phyloP scores from a whole-genome alignment of 2,113 vertebrate species.

The Pica pica region DNA sequence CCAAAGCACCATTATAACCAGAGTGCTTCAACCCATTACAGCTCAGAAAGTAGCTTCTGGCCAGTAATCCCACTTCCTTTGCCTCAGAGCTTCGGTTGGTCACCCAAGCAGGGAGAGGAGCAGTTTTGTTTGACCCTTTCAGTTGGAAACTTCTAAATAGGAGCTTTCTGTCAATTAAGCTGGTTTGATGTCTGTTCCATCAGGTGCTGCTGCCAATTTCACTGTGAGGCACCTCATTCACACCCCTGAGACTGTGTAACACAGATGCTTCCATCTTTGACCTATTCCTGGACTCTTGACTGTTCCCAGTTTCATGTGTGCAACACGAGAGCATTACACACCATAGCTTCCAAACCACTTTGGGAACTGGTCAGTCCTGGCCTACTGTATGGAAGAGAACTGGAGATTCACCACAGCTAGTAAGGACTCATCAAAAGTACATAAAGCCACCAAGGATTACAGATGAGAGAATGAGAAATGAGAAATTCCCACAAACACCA shows the following conservation, averaged over 20 bases:
- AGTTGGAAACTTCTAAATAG: not conserved
- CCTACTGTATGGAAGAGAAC: not conserved
- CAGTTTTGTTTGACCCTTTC: not conserved
- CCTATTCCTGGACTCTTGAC: not conserved
- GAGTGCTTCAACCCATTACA: not conserved
- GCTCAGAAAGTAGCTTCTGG: not conserved
- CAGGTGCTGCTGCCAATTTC: not conserved
- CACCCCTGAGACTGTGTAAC: not conserved
- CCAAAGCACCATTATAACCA: not conserved
- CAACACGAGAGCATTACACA: not conserved
- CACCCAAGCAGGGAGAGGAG: not conserved
- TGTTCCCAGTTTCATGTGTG: not conserved
- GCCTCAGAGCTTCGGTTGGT: accelerated
- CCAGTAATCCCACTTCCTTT: not conserved
- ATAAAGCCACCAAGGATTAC: not conserved
- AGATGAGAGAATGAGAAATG: too few species aligned
- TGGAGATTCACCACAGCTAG: not conserved
- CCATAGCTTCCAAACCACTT: not conserved
- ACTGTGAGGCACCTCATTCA: not conserved
- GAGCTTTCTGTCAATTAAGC: not conserved
- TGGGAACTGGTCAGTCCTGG: not conserved
- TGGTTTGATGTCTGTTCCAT: not conserved
- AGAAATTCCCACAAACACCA: not conserved
- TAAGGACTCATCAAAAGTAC: not conserved
- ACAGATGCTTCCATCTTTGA: not conserved